Conservation (phyloP, 1,140 invertebrate species). For the Trypoxylus dichotomus region DNA sequence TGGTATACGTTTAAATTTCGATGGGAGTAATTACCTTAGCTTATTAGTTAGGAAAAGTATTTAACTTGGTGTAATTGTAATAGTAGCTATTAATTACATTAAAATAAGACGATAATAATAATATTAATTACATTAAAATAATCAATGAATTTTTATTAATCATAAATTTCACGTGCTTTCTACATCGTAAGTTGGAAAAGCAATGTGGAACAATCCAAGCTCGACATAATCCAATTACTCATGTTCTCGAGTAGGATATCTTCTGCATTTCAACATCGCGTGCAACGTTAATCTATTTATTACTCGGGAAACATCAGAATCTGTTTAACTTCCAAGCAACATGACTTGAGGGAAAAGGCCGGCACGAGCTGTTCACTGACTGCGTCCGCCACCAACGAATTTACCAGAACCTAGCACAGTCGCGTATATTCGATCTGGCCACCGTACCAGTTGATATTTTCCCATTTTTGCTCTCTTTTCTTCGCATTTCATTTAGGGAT, state of each 20-base stretch:
- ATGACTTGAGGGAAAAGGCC: slow-evolving; percentile 30
- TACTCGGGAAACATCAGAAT: slow-evolving; percentile 38
- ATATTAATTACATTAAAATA: too few species aligned
- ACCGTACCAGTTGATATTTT: slow-evolving; percentile 2
- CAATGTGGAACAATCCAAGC: slow-evolving; percentile 24
- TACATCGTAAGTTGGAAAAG: not conserved
- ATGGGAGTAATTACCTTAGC: too few species aligned
- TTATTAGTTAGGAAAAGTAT: too few species aligned
- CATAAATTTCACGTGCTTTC: not conserved
- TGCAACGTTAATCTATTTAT: slow-evolving; percentile 44
- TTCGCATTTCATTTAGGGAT: not conserved
- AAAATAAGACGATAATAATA: too few species aligned
- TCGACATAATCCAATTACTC: slow-evolving; percentile 43
- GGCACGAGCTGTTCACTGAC: not conserved
- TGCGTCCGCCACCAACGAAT: not conserved
- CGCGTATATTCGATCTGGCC: not conserved
- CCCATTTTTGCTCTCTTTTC: not conserved
- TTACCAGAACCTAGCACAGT: not conserved
- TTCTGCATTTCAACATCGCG: slow-evolving; percentile 43
- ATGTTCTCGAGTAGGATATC: slow-evolving; percentile 41
- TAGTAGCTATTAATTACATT: too few species aligned
- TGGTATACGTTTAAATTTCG: too few species aligned
- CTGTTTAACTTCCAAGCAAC: slow-evolving; percentile 42
- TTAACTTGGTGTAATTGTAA: too few species aligned
- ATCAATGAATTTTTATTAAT: not conserved